Evolutionary conservation across 2,888 invertebrate species (phyloP), one percentile per base, ranked within the genome.

Genomic region (Lissonota sp.): DNA sequence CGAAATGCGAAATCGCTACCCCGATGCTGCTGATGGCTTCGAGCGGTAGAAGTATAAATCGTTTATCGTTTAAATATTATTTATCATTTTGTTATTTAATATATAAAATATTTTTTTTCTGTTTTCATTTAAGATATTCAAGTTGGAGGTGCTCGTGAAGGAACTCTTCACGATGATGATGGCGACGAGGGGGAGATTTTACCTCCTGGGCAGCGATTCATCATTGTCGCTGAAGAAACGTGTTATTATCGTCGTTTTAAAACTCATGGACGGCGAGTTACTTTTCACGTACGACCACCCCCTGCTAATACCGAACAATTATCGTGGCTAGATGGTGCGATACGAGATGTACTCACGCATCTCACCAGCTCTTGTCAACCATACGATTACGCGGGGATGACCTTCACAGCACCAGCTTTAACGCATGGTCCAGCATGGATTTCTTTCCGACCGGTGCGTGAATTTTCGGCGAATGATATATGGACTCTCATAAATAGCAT

Each of bases 271-370:
- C 37, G 4, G 4, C 37, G 39, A 58, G 39, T 5, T 6, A 10
- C 0, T 5, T 58, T 58, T 8, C 7, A 10, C 39, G 8, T 58
- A 8, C 37, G 39, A n/a, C 39, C 39, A 37, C 39, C 58, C 5
- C 58, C 58, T n/a, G 5, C 37, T 0, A n/a, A 39, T 8, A 37
- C 8, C 8, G 58, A 58, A 6, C 58, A 58, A 7, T 37, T 37
- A 4, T 39, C 10, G 39, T 37, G 57, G 37, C 57, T 37, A 6
- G 57, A 37, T 8, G 57, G 57, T 6, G 37, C 8, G 4, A 39
- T 58, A 10, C 58, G 39, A 4, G 58, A 58, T 37, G 39, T 58
- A 37, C n/a, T 58, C 10, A 39, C 58, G 4, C 39, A 51, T 58
- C 37, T 39, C 8, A 39, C 39, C 6, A 5, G 5, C 10, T 37